Evolutionary conservation across 2,888 invertebrate genomes (phyloP), one percentile per base, ranked within the genome.

Genomic region (Sinhomidia bicolor): DNA sequence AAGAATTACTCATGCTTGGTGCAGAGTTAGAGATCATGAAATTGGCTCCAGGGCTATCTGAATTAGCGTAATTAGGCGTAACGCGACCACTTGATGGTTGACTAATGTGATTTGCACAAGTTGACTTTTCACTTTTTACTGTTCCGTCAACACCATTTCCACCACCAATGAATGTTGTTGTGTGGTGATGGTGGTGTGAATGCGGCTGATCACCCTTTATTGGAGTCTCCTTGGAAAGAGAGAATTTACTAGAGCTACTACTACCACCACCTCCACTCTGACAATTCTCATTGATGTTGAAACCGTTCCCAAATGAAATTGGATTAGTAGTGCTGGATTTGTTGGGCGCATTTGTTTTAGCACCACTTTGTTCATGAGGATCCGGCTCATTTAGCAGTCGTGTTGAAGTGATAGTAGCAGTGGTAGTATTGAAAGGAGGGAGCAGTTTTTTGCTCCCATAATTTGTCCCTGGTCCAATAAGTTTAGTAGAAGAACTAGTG

Each of bases 381-480:
- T 88, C 79, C 81, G 84, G 89, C 84, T 90, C 89, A 85, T 86
- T 90, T 90, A 74, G 29, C 71, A 86, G 36, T 36, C 65, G 65
- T 47, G 71, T 23, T 74, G 65, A 86, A 51, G 29, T 32, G 10
- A 44, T 60, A n/a, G 36, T 32, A 68, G 47, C 57, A 17, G 14
- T 41, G 41, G 47, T 14, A 26, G 29, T 51, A 26, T 62, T 57
- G 47, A 74, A 57, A 57, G 57, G 57, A 71, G 65, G 51, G 17
- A 79, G 57, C 68, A 23, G 74, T 76, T 81, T 84, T 80, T 85
- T 85, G 76, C 82, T 85, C 62, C 62, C 89, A 76, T 89, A 86
- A 89, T 85, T 90, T 89, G 89, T 89, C 87, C 89, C 89, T 85
- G 89, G 65, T 88, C 82, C 90, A 85, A 82, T 89, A 89, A 74